Evolutionary conservation across 2,888 invertebrate genomes (phyloP), one percentile per base, ranked within the genome.

Genomic region (Tiphia femorata): DNA sequence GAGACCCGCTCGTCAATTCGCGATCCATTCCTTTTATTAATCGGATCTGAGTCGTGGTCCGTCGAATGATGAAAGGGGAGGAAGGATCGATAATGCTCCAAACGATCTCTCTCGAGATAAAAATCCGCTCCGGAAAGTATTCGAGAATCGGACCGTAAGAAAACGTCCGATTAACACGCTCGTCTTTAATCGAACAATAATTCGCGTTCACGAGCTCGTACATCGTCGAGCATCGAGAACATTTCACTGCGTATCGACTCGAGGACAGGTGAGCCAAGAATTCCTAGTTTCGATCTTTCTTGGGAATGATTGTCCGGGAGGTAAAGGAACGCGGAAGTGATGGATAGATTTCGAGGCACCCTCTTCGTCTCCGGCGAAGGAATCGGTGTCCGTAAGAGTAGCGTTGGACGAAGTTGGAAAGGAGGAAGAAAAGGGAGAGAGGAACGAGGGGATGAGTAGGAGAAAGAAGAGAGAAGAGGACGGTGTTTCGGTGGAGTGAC

Each of bases 1-100:
- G 72, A 77, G 73, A 72, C 73, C 76, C 71, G 29, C 69, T 72
- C 72, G 72, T 75, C 76, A 70, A 79, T 79, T 76, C 74, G 72
- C 75, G 73, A 77, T 78, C 74, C 75, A 75, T 78, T 75, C 77
- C 75, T 75, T 79, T 75, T 78, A 79, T 80, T 80, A 79, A 79
- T 80, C 76, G 79, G 74, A 74, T 75, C 68, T 58, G 43, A 65
- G 52, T 72, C 62, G 54, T 53, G 57, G 51, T 61, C 54, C 56
- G 49, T 49, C 62, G 65, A 62, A 57, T 65, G 63, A 61, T 57
- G 57, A 48, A 49, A 33, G 47, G 29, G 16, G 40, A 37, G 50
- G 49, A 19, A 52, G 59, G 43, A 58, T 60, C 63, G 51, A 61
- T 57, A 33, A 3, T n/a, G 3, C 33, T n/a, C 8, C 33, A 8